A percentile compares a stretch with the other conserved stretches of the same genome.
These are phyloP conservation scores for Microcebus griseorufus DNA, from an alignment of 2,113 vertebrate genomes.

Conservation along the genomic window DNA sequence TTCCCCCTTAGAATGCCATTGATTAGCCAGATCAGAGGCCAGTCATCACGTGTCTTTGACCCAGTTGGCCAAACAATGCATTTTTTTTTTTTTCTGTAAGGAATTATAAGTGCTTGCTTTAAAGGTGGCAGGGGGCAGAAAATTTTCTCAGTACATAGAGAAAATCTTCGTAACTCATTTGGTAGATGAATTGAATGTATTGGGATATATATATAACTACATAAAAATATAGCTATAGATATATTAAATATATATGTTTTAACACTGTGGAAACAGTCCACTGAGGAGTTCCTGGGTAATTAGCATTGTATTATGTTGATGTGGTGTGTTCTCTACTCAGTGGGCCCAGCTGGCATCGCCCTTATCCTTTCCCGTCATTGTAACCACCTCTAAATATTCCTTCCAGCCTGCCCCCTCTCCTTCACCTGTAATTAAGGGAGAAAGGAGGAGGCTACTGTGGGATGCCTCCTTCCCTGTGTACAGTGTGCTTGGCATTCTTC, in stretches of 20 bases:
- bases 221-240: accelerated
- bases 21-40: background rate
- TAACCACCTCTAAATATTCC: background rate
- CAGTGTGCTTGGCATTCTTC: too few species aligned
- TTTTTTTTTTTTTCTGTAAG: background rate
- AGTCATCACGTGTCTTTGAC: background rate
- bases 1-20: background rate
- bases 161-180: background rate
- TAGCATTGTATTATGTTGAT: background rate
- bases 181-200: background rate
- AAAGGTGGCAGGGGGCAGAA: background rate
- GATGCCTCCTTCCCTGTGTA: accelerated
- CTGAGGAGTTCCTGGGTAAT: background rate
- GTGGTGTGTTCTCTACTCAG: accelerated
- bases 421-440: background rate
- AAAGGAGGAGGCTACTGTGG: background rate
- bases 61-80: background rate
- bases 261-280: background rate
- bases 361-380: background rate
- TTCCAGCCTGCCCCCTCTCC: background rate
- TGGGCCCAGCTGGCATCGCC: accelerated
- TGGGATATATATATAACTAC: background rate
- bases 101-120: background rate
- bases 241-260: background rate
- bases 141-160: background rate